A percentile compares a stretch with the other conserved stretches of the same genome.
phyloP scores from a whole-genome alignment of 1,140 invertebrate species.

The Apis laboriosa region DNA sequence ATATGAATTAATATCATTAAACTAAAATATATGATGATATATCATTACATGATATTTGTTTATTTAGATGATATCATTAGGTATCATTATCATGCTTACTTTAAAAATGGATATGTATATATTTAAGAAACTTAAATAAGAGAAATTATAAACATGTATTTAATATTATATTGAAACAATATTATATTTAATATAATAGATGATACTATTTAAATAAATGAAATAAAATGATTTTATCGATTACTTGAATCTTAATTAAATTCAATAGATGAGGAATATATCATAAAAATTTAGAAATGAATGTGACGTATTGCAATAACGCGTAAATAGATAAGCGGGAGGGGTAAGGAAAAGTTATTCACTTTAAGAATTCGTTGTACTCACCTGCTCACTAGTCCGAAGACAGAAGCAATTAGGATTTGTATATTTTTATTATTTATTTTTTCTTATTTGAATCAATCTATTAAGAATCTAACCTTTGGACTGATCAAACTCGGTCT shows the following conservation, averaged over 20 bases:
- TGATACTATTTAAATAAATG: too few species aligned
- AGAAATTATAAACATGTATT: not conserved
- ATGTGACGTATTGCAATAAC: constrained; percentile 50
- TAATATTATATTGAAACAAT: not conserved
- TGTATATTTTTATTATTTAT: not conserved
- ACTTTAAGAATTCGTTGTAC: constrained; percentile 15
- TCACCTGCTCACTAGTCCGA: constrained; percentile 52
- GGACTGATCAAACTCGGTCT: constrained; percentile 19
- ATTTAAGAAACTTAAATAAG: not conserved
- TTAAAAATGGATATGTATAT: constrained; percentile 6
- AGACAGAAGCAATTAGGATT: constrained; percentile 35
- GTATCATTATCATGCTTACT: not conserved
- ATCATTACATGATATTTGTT: not conserved
- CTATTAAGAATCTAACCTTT: constrained; percentile 8
- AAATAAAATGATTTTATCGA: not conserved
- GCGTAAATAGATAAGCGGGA: constrained; percentile 60
- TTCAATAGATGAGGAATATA: too few species aligned
- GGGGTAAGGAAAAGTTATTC: constrained; percentile 27
- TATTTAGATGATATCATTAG: too few species aligned
- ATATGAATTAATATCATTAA: too few species aligned
- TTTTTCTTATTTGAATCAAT: not conserved
- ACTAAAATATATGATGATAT: not conserved
- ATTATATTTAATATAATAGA: not conserved
- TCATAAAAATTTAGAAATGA: not conserved
- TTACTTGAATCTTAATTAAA: not conserved